Evolutionary conservation across 2,113 vertebrate genomes (phyloP), one percentile per base, ranked within the genome.

Genomic region (Bolborhynchus lineola): DNA sequence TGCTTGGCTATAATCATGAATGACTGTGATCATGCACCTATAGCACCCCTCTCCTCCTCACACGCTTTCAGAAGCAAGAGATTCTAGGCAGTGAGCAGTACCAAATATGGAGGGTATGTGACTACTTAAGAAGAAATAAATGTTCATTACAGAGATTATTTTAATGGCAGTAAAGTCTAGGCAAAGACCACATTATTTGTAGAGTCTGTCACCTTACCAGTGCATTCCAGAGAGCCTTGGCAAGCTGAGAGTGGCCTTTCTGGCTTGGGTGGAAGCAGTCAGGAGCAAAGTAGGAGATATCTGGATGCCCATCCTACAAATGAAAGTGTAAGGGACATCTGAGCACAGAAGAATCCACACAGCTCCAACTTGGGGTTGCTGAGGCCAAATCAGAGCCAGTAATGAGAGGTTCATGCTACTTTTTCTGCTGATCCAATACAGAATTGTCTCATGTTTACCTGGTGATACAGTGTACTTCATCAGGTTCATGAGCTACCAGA

Each of bases 201-300:
- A 71, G 23, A 81, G 10, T 24, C 23, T 60, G 29, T 37, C 63
- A 53, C 29, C 90, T 96, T 97, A 99, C 99, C 99, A 99, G 94
- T 95, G 98, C 97, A 96, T 98, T 98, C 99, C 99, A 99, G 59
- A 99, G 99, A 70, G 97, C 98, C n/a, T 78, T 98, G 67, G 99
- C 98, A 95, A 99, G 98, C 74, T 98, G 97, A 6, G 98, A 96
- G 92, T 99, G 99, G 90, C 98, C 98, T 95, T 98, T 99, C 98
- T 99, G 98, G 95, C 95, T 99, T 42, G 98, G 98, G 86, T 99
- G 99, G 94, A 99, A 98, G 93, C 99, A 99, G 94, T 99, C 99
- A 11, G 99, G 98, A 33, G 99, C 35, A 11, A 99, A 99, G 96
- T 97, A 99, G 9, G 99, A 99, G 55, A 97, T 71, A 95, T 99